Evolutionary conservation across 2,888 invertebrate genomes (phyloP).

Genomic region (Plebejus melissa): DNA sequence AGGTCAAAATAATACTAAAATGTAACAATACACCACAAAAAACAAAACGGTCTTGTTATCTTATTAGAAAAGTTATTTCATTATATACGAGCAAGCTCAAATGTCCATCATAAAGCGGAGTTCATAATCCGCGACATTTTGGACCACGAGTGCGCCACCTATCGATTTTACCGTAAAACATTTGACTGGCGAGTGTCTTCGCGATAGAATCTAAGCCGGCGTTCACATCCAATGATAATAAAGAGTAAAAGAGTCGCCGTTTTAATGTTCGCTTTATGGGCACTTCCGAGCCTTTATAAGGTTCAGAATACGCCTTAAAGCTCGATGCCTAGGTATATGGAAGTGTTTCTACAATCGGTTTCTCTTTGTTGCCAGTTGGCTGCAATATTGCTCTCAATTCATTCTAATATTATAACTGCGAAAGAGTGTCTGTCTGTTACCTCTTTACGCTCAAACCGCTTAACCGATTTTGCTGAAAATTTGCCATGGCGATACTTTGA

Average conservation of each 20-base stretch:
- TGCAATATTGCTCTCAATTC: conserved; percentile 38
- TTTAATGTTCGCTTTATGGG: conserved; percentile 77
- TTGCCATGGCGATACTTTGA: too few relatives aligned
- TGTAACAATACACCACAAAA: not conserved
- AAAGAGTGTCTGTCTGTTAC: too few relatives aligned
- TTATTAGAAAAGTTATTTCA: conserved; percentile 14
- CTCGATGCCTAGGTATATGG: conserved; percentile 64
- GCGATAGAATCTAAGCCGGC: conserved; percentile 73
- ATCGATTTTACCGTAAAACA: conserved; percentile 73
- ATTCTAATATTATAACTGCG: too few relatives aligned
- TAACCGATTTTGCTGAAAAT: too few relatives aligned
- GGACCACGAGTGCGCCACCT: conserved; percentile 51
- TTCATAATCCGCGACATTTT: conserved; percentile 66
- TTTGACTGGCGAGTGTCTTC: conserved; percentile 61
- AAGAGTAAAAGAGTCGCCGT: conserved; percentile 77
- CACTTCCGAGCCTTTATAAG: conserved; percentile 67
- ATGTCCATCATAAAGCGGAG: conserved; percentile 62
- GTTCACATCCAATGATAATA: conserved; percentile 79
- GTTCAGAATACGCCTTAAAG: conserved; percentile 63
- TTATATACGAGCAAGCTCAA: conserved; percentile 43
- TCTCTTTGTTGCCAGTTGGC: conserved; percentile 47
- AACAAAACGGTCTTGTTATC: conserved; percentile 11
- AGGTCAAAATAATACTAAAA: conserved; percentile 4
- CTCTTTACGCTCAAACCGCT: too few relatives aligned
- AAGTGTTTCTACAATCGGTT: conserved; percentile 56